A percentile compares a stretch with the other conserved stretches of the same genome.
phyloP scores from a whole-genome alignment of 2,888 invertebrate species.

The Zele albiditarsus region DNA sequence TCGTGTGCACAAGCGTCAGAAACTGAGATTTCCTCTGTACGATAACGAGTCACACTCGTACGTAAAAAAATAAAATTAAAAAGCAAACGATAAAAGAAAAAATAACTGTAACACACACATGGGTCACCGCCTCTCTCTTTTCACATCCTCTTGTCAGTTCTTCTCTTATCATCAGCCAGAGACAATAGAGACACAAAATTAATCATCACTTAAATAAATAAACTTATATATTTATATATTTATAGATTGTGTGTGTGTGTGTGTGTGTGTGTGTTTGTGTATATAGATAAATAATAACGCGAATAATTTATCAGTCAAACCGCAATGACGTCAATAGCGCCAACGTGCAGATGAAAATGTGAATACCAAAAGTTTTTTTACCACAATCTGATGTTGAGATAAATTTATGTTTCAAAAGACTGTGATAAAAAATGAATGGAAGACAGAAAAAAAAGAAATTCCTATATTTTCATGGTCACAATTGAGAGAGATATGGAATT shows the following conservation, averaged over 20 bases:
- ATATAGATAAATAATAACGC: slow-evolving; percentile 30
- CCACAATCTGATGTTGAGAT: neutral
- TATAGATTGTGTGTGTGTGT: slow-evolving; percentile 1
- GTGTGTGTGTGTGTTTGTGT: neutral
- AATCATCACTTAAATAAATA: slow-evolving; percentile 31
- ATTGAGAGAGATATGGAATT: neutral
- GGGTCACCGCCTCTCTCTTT: neutral
- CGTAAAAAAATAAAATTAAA: neutral
- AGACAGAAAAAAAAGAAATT: too few relatives aligned
- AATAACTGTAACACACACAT: neutral
- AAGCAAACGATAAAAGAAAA: neutral
- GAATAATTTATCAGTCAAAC: slow-evolving; percentile 33
- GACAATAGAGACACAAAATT: slow-evolving; percentile 23
- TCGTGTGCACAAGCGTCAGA: neutral
- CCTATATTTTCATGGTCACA: neutral
- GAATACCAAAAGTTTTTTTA: neutral
- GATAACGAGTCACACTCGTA: neutral
- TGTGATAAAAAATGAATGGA: neutral
- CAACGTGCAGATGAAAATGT: neutral
- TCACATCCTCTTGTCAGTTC: neutral
- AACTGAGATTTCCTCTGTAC: neutral
- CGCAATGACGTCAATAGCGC: slow-evolving; percentile 39
- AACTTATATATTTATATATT: too few relatives aligned
- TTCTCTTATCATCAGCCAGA: neutral
- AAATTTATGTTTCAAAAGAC: neutral